Evolutionary conservation across 2,113 vertebrate genomes (phyloP), one percentile per base, ranked within the genome.

Genomic region (Datnioides undecimradiatus): DNA sequence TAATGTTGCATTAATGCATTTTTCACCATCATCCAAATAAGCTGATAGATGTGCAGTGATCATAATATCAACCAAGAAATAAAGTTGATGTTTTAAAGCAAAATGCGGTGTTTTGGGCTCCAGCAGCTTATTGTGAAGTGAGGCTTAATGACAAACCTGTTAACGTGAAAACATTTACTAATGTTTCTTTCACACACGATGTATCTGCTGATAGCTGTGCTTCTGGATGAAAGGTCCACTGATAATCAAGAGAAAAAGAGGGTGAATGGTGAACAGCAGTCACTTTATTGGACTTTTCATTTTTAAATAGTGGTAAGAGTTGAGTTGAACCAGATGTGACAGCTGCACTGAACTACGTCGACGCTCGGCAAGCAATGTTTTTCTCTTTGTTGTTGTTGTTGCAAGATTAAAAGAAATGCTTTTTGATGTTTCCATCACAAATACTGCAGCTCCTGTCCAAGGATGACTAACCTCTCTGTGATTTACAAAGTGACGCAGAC

Each of bases 221-320:
- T 12, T 31, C 34, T 13, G 14, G 16, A 38, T 62, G 25, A n/a
- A 17, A 1, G 19, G 13, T 38, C 16, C 21, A 31, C 11, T 49
- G 52, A 55, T 13, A 76, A 58, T 13, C 16, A 60, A 34, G 2
- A 34, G 3, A 55, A 40, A 43, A 54, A 63, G 14, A 8, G 25
- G 46, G 36, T 54, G 49, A 82, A 57, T n/a, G 76, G 77, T 90
- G 69, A 90, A 90, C 85, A 91, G 86, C 92, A 85, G 88, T 80
- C 86, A 85, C 78, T 94, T 92, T 91, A 93, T 88, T 92, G 67
- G 58, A 73, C 59, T 76, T 84, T 59, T 31, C 76, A 13, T 80
- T 81, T 69, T 82, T 68, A 76, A 79, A 84, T 70, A 81, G 67
- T 85, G 86, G 70, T 69, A 81, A 82, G 23, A 62, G 57, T 84